phyloP scores from a whole-genome alignment of 2,888 invertebrate genomes.

The Lasioglossum calceatum region DNA sequence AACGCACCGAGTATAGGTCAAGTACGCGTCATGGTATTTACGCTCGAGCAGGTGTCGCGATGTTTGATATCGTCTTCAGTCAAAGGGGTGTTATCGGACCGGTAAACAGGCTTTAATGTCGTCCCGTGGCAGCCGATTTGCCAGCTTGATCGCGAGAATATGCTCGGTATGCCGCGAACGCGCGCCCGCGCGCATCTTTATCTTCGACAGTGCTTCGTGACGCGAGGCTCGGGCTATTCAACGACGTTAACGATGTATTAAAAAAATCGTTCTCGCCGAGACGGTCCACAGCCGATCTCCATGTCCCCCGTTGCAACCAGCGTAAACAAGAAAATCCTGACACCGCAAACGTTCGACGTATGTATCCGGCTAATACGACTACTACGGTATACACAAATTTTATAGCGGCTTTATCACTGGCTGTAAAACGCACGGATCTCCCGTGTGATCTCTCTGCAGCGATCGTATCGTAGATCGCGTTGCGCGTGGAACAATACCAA shows the following conservation, averaged over 20 bases:
- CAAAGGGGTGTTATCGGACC: conserved; percentile 26
- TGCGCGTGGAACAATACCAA: background rate
- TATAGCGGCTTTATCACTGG: conserved; percentile 54
- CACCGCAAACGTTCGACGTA: conserved; percentile 16
- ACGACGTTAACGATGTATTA: background rate
- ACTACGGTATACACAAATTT: conserved; percentile 53
- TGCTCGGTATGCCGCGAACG: background rate
- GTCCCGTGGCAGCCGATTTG: background rate
- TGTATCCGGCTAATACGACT: conserved; percentile 27
- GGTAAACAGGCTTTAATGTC: conserved; percentile 14
- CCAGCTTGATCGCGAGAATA: background rate
- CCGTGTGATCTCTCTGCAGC: conserved; percentile 32
- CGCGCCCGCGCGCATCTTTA: background rate
- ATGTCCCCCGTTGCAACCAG: background rate
- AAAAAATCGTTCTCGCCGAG: background rate
- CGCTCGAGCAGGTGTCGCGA: background rate
- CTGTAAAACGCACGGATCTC: conserved; percentile 48
- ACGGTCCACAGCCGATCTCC: background rate
- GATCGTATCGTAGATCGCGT: conserved; percentile 41
- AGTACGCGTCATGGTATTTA: conserved; percentile 40
- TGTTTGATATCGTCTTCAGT: conserved; percentile 36
- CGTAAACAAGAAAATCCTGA: conserved; percentile 12
- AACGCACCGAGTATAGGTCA: conserved; percentile 37
- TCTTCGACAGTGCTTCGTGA: background rate
- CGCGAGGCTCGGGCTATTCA: background rate